These are phyloP conservation scores for Brachypteracias leptosomus DNA, from an alignment of 2,113 vertebrate genomes.

Conservation along the genomic window DNA sequence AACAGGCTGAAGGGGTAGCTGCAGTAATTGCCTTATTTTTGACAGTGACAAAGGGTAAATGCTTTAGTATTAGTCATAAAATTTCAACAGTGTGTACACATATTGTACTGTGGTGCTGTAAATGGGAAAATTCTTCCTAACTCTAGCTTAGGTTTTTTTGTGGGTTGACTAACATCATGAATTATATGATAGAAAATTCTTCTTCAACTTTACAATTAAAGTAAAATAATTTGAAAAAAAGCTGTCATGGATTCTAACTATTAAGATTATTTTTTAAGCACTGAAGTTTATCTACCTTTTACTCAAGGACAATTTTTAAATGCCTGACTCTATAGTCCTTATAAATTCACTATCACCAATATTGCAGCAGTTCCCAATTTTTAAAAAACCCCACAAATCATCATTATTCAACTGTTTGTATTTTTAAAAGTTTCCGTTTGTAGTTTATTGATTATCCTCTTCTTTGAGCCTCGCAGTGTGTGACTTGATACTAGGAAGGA, in stretches of 20 bases:
- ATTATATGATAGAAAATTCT: neutral
- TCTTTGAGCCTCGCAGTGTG: neutral
- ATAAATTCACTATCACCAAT: neutral
- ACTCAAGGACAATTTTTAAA: neutral
- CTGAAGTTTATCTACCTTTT: neutral
- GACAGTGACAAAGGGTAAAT: slow-evolving; percentile 14
- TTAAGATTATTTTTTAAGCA: neutral
- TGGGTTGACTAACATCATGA: neutral
- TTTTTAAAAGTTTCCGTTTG: neutral
- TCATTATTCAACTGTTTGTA: neutral
- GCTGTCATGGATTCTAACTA: neutral
- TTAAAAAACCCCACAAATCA: neutral
- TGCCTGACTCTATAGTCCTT: neutral
- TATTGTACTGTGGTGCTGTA: neutral
- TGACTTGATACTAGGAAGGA: neutral
- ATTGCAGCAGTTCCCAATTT: neutral
- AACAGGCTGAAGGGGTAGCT: neutral
- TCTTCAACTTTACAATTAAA: neutral
- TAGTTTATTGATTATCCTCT: neutral
- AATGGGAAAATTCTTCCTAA: neutral
- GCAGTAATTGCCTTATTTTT: neutral
- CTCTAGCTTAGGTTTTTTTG: neutral
- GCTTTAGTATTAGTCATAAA: neutral
- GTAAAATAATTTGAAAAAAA: neutral
- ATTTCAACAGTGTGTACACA: neutral